Conservation (phyloP, 2,113 vertebrate genomes). For the Trochalopteron elliotii region DNA sequence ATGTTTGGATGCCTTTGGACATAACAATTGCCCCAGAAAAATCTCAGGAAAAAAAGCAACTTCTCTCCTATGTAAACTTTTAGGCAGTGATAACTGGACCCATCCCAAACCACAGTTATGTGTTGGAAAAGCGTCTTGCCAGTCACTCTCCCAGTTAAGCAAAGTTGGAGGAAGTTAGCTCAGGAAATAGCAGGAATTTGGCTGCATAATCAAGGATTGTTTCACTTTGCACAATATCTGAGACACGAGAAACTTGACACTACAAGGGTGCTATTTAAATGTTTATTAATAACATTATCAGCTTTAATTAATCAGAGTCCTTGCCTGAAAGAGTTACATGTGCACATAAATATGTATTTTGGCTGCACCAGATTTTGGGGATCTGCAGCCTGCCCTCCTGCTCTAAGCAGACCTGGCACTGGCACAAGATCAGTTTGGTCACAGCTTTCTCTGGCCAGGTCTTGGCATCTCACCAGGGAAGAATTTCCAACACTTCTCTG, state of each 20-base stretch:
- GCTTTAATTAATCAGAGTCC: neutral
- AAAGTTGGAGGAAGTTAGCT: neutral
- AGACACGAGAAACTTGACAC: neutral
- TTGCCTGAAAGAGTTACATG: neutral
- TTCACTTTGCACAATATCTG: neutral
- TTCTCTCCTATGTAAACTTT: neutral
- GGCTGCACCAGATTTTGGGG: neutral
- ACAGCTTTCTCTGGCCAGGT: neutral
- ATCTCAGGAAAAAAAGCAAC: neutral
- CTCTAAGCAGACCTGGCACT: neutral
- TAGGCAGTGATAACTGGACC: neutral
- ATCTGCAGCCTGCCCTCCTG: neutral
- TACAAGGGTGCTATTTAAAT: neutral
- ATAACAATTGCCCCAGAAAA: neutral
- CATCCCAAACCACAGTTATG: neutral
- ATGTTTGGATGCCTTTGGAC: too few species aligned
- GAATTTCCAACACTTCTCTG: neutral
- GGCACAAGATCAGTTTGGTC: neutral
- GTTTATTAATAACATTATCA: neutral
- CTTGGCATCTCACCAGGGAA: neutral
- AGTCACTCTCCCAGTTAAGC: neutral
- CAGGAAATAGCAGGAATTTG: neutral
- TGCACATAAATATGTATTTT: neutral
- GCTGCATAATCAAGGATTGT: neutral
- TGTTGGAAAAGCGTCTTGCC: neutral